Conservation (phyloP, 2,888 invertebrate species). For the Chrysotoxum bicinctum region DNA sequence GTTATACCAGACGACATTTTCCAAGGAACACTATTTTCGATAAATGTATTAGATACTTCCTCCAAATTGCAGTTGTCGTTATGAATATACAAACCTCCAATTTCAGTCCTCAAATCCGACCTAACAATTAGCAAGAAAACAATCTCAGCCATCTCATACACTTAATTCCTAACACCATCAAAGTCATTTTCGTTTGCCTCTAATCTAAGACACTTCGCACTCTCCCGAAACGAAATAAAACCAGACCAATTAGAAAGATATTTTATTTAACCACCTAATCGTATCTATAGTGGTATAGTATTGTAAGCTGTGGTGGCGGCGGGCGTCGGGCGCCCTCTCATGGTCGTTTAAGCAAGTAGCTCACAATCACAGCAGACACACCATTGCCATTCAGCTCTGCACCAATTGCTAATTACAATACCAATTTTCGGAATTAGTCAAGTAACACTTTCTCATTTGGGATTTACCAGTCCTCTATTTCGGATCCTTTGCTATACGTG, state of each 20-base stretch:
- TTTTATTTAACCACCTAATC: slow-evolving; percentile 68
- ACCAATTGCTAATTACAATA: slow-evolving; percentile 70
- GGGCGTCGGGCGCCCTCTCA: background rate
- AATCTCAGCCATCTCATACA: slow-evolving; percentile 6
- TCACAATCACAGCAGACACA: slow-evolving; percentile 26
- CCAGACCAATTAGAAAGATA: slow-evolving; percentile 60
- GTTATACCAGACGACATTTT: background rate
- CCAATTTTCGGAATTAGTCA: slow-evolving; percentile 71
- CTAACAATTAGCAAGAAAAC: background rate
- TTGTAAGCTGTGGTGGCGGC: background rate
- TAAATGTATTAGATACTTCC: background rate
- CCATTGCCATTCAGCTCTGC: slow-evolving; percentile 5
- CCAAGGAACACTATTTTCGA: background rate
- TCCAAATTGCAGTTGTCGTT: background rate
- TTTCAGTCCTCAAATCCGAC: background rate
- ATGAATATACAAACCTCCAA: background rate
- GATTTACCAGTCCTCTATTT: slow-evolving; percentile 23
- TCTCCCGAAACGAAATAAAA: slow-evolving; percentile 24
- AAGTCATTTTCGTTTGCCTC: background rate
- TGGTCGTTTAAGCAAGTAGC: slow-evolving; percentile 18
- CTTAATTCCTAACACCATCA: slow-evolving; percentile 1
- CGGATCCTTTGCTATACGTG: background rate
- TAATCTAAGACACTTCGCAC: slow-evolving; percentile 4
- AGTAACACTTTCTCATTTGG: slow-evolving; percentile 67
- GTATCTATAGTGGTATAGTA: background rate